Evolutionary conservation across 2,888 invertebrate genomes (phyloP).

Genomic region (Macaria notata): DNA sequence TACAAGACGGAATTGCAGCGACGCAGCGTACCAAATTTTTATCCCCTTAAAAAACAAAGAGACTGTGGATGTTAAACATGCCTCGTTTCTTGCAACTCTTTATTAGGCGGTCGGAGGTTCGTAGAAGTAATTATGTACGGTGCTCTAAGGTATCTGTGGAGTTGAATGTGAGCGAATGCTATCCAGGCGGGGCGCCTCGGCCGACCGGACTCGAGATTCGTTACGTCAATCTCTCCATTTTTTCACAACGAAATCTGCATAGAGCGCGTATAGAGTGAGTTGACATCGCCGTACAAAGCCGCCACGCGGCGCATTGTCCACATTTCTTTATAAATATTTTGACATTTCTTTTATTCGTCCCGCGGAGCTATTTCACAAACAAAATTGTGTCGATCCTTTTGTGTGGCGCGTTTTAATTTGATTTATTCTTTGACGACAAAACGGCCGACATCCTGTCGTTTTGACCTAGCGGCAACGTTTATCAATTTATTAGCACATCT

Average conservation of each 20-base stretch:
- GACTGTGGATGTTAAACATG: constrained; percentile 49
- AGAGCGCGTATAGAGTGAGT: constrained; percentile 59
- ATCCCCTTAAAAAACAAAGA: constrained; percentile 54
- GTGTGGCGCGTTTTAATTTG: constrained; percentile 76
- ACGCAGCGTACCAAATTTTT: constrained; percentile 30
- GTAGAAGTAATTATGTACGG: constrained; percentile 78
- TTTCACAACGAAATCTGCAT: constrained; percentile 74
- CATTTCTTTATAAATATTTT: constrained; percentile 81
- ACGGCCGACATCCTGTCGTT: constrained; percentile 69
- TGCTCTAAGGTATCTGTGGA: constrained; percentile 64
- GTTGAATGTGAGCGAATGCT: constrained; percentile 54
- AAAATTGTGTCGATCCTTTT: constrained; percentile 75
- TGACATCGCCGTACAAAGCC: constrained; percentile 73
- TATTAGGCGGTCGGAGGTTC: constrained; percentile 67
- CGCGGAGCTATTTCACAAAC: constrained; percentile 72
- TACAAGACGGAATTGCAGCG: constrained; percentile 8
- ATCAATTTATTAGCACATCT: constrained; percentile 71
- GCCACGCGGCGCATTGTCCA: constrained; percentile 71
- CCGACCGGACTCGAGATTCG: constrained; percentile 60
- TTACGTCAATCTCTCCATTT: constrained; percentile 77
- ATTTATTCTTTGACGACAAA: constrained; percentile 77
- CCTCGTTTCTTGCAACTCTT: constrained; percentile 68
- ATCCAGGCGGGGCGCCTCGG: constrained; percentile 69
- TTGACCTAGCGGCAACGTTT: constrained; percentile 61
- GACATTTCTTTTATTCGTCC: constrained; percentile 77